phyloP scores from a whole-genome alignment of 2,888 invertebrate genomes.

The Folsomia candida region DNA sequence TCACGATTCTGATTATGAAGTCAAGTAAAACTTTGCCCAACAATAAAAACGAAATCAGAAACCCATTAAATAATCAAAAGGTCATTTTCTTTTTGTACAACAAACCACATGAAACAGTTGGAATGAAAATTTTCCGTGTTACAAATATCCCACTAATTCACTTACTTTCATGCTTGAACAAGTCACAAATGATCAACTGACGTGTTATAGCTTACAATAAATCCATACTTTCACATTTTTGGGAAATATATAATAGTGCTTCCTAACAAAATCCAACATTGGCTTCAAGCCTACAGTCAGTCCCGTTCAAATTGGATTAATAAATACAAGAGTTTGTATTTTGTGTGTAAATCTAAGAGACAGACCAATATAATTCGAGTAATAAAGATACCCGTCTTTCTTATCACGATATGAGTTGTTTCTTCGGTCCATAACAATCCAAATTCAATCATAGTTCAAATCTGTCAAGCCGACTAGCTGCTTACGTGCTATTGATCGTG shows the following conservation, averaged over 20 bases:
- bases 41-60: constrained; percentile 2
- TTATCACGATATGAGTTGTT: not conserved
- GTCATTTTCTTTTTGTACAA: not conserved
- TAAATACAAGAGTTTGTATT: too few relatives aligned
- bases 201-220: not conserved
- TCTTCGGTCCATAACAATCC: not conserved
- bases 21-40: not conserved
- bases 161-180: not conserved
- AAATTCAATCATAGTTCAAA: not conserved
- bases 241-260: not conserved
- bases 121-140: not conserved
- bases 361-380: not conserved
- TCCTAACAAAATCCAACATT: not conserved
- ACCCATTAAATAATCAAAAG: constrained; percentile 2
- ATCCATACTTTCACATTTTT: not conserved
- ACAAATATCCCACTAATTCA: not conserved
- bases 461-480: not conserved
- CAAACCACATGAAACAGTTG: not conserved
- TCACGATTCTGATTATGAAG: not conserved
- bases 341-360: too few relatives aligned
- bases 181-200: constrained; percentile 5
- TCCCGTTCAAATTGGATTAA: not conserved
- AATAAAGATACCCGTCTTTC: not conserved
- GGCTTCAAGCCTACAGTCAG: not conserved
- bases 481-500: not conserved